These are phyloP conservation scores for Trochalopteron elliotii DNA, from an alignment of 2,113 vertebrate genomes.

Conservation along the genomic window DNA sequence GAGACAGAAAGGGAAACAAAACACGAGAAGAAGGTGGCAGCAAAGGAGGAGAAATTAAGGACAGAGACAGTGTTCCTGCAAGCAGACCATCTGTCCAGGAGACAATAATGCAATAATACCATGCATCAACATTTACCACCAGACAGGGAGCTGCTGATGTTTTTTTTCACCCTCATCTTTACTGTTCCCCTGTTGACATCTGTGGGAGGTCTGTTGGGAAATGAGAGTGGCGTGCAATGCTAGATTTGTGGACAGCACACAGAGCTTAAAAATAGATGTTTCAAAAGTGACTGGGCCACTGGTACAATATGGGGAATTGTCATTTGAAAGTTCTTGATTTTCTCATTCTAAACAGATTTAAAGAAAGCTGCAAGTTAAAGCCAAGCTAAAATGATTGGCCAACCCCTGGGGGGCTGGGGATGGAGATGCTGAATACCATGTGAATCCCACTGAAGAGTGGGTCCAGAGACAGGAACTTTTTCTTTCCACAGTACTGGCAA, in stretches of 20 bases:
- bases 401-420: background rate
- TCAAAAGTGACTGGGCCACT: background rate
- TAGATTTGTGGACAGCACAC: background rate
- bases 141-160: background rate
- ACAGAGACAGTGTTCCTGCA: background rate
- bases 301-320: background rate
- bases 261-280: background rate
- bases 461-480: background rate
- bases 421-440: background rate
- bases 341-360: background rate
- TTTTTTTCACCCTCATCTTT: background rate
- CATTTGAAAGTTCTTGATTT: background rate
- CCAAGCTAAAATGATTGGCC: background rate
- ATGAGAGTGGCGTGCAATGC: background rate
- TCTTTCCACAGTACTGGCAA: background rate
- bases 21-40: background rate
- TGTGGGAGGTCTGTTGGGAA: background rate
- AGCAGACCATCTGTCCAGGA: background rate
- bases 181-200: background rate
- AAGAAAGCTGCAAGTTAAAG: background rate
- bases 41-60: background rate
- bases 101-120: fast-evolving
- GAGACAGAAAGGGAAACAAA: background rate
- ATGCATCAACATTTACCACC: background rate
- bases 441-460: background rate